Evolutionary conservation across 2,113 vertebrate genomes (phyloP), one percentile per base, ranked within the genome.

Genomic region (Apteryx mantelli): DNA sequence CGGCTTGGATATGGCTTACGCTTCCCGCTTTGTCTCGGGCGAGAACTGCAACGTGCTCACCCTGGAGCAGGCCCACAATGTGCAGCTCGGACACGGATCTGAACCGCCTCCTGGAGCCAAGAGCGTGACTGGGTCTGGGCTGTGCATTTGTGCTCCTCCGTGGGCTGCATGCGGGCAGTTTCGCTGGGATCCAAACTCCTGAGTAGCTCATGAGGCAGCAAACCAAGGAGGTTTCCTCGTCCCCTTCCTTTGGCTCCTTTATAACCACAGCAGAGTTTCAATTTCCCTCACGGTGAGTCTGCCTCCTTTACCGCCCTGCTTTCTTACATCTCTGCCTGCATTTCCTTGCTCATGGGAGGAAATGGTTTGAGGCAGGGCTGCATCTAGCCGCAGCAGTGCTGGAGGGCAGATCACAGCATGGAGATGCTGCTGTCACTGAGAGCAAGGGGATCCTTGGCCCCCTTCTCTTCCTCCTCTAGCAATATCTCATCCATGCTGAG

Each of bases 211-310:
- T 6, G 68, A 70, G 36, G 58, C 60, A 86, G n/a, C 34, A n/a
- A 79, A 52, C 14, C 68, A 11, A 78, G 53, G 24, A 60, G 24
- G 3, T 83, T 90, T 86, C n/a, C 36, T 63, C 3, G 36, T 78
- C 34, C 53, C 36, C n/a, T 78, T 83, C 46, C 26, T 88, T 90
- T 91, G 78, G 13, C 28, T 91, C 48, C 40, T 86, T 78, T 79
- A 40, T 76, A 70, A 91, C 42, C 64, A 52, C 11, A 70, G 42
- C 20, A 93, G 22, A 70, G 44, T 77, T 65, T 55, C 66, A 73
- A 77, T 38, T 56, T 93, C 1, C 0, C 22, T 89, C 0, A 7
- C 32, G 13, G 17, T 38, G 21, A 34, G 17, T 16, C 48, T 42
- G 48, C 34, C 11, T 36, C 24, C 16, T 7, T 25, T n/a, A 10